A percentile compares a stretch with the other conserved stretches of the same genome.
Conservation (phyloP, 2,797 vertebrate genomes). For the Lateolabrax maculatus region DNA sequence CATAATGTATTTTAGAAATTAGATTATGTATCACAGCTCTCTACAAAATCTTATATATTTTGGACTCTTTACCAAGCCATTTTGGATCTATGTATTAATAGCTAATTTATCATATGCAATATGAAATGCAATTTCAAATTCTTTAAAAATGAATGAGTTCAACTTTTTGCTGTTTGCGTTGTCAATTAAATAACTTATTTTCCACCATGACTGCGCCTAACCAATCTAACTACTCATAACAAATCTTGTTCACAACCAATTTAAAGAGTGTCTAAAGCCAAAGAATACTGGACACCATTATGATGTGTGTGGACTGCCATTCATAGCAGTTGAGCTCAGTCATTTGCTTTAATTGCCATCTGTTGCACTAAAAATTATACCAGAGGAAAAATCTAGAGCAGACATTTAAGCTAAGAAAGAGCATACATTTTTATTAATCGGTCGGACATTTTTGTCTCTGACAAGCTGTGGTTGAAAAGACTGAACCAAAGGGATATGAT, state of each 20-base stretch:
- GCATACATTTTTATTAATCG: constrained; percentile 33
- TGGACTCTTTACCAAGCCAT: neutral
- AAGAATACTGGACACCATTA: constrained; percentile 24
- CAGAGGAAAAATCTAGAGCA: neutral
- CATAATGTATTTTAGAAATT: constrained; percentile 24
- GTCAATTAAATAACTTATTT: constrained; percentile 5
- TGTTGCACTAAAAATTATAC: constrained; percentile 21
- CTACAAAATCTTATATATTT: too few species aligned
- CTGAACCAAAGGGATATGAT: constrained; percentile 26
- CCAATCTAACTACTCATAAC: neutral
- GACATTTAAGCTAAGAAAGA: neutral
- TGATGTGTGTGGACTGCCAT: neutral
- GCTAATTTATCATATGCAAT: constrained; percentile 23
- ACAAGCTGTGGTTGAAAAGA: constrained; percentile 14
- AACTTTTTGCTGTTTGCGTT: neutral
- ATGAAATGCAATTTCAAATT: neutral
- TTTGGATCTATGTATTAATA: neutral
- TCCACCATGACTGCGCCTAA: neutral
- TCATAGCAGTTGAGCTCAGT: constrained; percentile 13
- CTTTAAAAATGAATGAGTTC: neutral
- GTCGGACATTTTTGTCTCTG: neutral
- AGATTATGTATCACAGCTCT: neutral
- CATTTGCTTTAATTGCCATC: constrained; percentile 39
- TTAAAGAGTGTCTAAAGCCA: constrained; percentile 35
- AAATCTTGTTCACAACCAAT: constrained; percentile 22